These are phyloP conservation scores for Rallus crepitans DNA, from an alignment of 2,797 vertebrate species.

Conservation along the genomic window DNA sequence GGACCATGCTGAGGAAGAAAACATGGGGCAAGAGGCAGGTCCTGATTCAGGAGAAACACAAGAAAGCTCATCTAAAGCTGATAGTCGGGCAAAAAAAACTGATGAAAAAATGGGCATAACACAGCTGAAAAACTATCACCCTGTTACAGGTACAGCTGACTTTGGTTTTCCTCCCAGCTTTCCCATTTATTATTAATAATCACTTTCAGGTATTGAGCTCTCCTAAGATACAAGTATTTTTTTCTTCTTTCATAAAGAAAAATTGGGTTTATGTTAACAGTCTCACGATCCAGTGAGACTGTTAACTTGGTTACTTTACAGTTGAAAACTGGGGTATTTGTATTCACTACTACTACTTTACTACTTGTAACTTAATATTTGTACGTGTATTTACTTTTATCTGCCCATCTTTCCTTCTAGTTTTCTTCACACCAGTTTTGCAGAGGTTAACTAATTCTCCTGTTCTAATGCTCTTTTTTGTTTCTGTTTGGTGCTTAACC, in stretches of 20 bases:
- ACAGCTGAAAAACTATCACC: slow-evolving; percentile 83
- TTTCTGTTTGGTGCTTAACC: not conserved
- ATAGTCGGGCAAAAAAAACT: slow-evolving; percentile 55
- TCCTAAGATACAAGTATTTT: not conserved
- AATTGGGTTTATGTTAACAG: not conserved
- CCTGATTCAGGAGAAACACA: slow-evolving; percentile 40
- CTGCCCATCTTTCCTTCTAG: not conserved
- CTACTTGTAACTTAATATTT: not conserved
- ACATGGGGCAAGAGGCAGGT: slow-evolving; percentile 58
- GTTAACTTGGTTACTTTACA: not conserved
- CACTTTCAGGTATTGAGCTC: not conserved
- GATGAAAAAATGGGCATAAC: slow-evolving; percentile 77
- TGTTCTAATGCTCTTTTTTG: not conserved
- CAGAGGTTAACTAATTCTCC: not conserved
- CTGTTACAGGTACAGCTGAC: slow-evolving; percentile 82
- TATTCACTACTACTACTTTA: not conserved
- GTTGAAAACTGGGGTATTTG: not conserved
- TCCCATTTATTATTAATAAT: not conserved
- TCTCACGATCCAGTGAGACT: not conserved
- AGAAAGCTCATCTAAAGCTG: not conserved
- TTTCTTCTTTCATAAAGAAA: not conserved
- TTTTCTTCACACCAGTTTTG: not conserved
- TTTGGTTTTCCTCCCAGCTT: not conserved
- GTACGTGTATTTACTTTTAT: not conserved
- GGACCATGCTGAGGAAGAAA: slow-evolving; percentile 72